These are phyloP conservation scores for Hirundo rustica DNA, from an alignment of 2,797 vertebrate genomes.

Conservation along the genomic window DNA sequence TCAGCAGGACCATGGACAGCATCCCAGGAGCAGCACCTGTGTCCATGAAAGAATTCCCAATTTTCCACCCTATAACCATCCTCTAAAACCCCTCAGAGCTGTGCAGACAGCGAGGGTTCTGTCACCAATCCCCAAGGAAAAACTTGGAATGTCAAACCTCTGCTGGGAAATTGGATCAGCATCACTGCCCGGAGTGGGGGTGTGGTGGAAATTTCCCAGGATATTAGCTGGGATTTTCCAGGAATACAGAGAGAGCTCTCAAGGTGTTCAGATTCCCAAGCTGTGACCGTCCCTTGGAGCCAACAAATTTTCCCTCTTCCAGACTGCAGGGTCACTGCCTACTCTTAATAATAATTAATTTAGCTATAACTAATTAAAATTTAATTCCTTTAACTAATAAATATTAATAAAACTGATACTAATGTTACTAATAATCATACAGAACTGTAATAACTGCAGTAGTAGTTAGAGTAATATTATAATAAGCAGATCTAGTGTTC, in stretches of 20 bases:
- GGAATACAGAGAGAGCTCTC: background rate
- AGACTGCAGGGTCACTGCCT: too few relatives aligned
- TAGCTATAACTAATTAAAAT: background rate
- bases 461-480: background rate
- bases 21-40: background rate
- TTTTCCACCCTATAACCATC: background rate
- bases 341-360: background rate
- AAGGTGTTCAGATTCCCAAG: background rate
- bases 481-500: background rate
- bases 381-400: too few relatives aligned
- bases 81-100: background rate
- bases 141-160: background rate
- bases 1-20: too few relatives aligned
- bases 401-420: too few relatives aligned
- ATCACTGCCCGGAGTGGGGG: background rate
- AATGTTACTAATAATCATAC: too few relatives aligned
- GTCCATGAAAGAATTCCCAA: background rate
- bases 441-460: background rate
- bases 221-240: background rate
- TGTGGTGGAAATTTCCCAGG: too few relatives aligned
- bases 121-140: accelerated
- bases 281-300: too few relatives aligned
- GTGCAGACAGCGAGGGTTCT: background rate
- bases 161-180: too few relatives aligned
- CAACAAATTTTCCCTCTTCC: background rate